Percentiles rank a stretch among this genome's conserved stretches.
Evolutionary conservation across 2,113 vertebrate species (phyloP).

Genomic region (Panthera leo): DNA sequence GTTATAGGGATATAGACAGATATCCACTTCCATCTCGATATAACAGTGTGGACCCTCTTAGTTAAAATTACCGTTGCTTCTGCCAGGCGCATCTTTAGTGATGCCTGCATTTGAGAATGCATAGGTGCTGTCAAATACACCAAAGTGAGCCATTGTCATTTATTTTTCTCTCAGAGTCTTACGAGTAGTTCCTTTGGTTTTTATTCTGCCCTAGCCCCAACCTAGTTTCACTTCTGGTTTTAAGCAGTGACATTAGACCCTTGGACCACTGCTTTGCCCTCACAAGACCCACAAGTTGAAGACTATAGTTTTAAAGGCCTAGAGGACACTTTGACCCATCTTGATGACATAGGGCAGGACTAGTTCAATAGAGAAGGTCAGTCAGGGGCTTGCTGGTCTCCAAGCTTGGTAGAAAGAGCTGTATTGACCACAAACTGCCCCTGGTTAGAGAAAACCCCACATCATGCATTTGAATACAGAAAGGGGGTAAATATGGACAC

Average conservation of each 20-base stretch:
- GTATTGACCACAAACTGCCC: background rate
- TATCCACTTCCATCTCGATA: background rate
- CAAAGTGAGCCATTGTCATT: background rate
- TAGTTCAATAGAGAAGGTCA: background rate
- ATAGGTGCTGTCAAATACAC: background rate
- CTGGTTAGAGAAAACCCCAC: background rate
- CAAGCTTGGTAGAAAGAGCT: background rate
- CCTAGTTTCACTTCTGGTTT: background rate
- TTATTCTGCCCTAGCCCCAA: background rate
- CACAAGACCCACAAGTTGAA: background rate
- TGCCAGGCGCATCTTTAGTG: background rate
- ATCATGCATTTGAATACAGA: background rate
- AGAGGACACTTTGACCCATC: background rate
- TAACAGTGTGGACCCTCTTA: background rate
- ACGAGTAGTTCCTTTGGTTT: background rate
- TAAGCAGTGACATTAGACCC: background rate
- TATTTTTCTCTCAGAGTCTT: conserved; percentile 27
- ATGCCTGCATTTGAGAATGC: background rate
- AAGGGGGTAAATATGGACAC: background rate
- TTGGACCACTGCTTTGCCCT: background rate
- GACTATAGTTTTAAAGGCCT: background rate
- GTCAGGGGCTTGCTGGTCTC: background rate
- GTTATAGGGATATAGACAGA: background rate
- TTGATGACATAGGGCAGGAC: background rate
- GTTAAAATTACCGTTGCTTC: background rate